Evolutionary conservation across 2,888 invertebrate species (phyloP).

Genomic region (Thereva unica): DNA sequence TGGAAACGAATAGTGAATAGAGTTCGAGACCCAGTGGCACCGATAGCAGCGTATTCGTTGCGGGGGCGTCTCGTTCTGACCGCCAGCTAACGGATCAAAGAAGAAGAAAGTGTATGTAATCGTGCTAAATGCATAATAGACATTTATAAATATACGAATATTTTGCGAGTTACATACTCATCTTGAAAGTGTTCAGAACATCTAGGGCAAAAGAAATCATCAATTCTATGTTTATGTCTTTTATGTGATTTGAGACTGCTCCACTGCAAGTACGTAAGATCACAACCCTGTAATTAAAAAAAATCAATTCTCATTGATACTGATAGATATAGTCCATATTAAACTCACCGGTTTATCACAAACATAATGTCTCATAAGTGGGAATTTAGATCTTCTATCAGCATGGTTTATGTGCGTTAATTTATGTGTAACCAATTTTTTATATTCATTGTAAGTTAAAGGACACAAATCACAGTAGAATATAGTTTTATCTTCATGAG

Average conservation of each 20-base stretch:
- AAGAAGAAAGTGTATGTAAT: too few relatives aligned
- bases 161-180: constrained; percentile 22
- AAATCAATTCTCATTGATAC: constrained; percentile 6
- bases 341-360: constrained; percentile 50
- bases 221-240: constrained; percentile 27
- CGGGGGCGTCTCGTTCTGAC: too few relatives aligned
- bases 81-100: too few relatives aligned
- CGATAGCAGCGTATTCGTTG: too few relatives aligned
- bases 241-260: constrained; percentile 52
- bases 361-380: constrained; percentile 46
- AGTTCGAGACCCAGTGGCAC: too few relatives aligned
- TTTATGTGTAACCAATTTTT: constrained; percentile 44
- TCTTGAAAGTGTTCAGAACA: constrained; percentile 24
- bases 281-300: constrained; percentile 47
- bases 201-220: constrained; percentile 17
- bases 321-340: not conserved
- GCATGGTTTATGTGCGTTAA: constrained; percentile 45
- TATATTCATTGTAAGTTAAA: constrained; percentile 40
- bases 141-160: too few relatives aligned
- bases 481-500: constrained; percentile 38
- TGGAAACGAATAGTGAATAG: too few relatives aligned
- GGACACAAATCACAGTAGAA: constrained; percentile 42
- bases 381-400: constrained; percentile 42
- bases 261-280: constrained; percentile 51
- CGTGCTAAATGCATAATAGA: too few relatives aligned